A percentile compares a stretch with the other conserved stretches of the same genome.
Evolutionary conservation across 2,888 invertebrate species (phyloP).

Genomic region (Hesperia comma): DNA sequence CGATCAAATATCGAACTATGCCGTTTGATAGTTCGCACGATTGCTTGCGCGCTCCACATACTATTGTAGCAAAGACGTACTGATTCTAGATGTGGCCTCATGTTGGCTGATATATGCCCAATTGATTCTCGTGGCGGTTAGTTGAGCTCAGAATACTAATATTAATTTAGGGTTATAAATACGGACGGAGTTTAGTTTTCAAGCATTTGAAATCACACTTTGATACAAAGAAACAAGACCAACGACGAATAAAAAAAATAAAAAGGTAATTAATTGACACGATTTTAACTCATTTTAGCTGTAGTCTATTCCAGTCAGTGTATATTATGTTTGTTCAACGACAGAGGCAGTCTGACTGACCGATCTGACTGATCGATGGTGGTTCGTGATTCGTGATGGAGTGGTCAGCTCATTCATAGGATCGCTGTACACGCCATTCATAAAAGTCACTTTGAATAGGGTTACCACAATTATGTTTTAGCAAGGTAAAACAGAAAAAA

Average conservation of each 20-base stretch:
- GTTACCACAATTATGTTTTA: not conserved
- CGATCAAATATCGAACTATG: constrained; percentile 63
- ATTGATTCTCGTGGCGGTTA: no score
- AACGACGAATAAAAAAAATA: no score
- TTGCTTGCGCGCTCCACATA: constrained; percentile 55
- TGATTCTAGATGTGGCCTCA: not conserved
- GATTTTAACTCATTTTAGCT: no score
- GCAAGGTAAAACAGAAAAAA: no score
- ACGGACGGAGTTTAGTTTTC: no score
- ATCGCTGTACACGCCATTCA: constrained; percentile 6
- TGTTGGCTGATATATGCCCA: no score
- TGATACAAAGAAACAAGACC: no score
- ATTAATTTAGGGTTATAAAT: no score
- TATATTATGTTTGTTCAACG: not conserved
- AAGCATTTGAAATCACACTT: no score
- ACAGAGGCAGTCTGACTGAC: not conserved
- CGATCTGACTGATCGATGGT: constrained; percentile 8
- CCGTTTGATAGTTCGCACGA: constrained; percentile 57
- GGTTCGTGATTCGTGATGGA: not conserved
- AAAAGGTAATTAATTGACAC: no score
- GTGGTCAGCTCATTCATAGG: constrained; percentile 4
- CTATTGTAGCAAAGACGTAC: constrained; percentile 13
- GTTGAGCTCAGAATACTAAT: no score
- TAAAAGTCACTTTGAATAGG: not conserved
- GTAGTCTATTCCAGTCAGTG: not conserved